A percentile compares a stretch with the other conserved stretches of the same genome.
phyloP scores from a whole-genome alignment of 2,888 invertebrate genomes.

The Eledona agricola region DNA sequence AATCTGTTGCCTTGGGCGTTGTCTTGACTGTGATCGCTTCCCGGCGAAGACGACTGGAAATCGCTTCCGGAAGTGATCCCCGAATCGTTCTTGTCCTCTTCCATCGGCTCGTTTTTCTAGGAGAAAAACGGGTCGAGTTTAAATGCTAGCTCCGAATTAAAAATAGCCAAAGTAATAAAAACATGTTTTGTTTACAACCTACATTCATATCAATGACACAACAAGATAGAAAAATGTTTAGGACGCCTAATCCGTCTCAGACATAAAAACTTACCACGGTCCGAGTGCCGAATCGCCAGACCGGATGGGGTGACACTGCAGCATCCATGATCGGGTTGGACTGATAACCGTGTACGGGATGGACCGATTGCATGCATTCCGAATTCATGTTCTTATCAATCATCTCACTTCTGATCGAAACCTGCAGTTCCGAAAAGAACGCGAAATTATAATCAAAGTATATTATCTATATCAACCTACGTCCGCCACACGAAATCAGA shows the following conservation, averaged over 20 bases:
- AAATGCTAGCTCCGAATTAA: conserved; percentile 38
- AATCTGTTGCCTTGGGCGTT: too few relatives aligned
- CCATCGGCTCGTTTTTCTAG: conserved; percentile 68
- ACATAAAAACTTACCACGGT: conserved; percentile 49
- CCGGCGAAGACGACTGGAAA: conserved; percentile 69
- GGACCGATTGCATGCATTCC: conserved; percentile 48
- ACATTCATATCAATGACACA: conserved; percentile 34
- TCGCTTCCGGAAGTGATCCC: conserved; percentile 70
- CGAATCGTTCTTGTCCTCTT: conserved; percentile 66
- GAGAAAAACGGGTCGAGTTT: conserved; percentile 46
- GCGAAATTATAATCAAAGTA: conserved; percentile 9
- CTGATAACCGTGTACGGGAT: conserved; percentile 2
- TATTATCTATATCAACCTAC: too few relatives aligned
- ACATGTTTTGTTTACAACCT: conserved; percentile 44
- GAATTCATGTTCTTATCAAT: conserved; percentile 50
- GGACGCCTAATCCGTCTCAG: conserved; percentile 1
- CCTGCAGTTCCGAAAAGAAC: too few relatives aligned
- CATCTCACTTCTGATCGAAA: conserved; percentile 14
- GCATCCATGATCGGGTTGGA: conserved; percentile 11
- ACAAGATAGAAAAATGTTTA: conserved; percentile 29
- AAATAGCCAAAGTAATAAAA: conserved; percentile 49
- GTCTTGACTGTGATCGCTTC: conserved; percentile 62
- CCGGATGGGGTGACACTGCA: conserved; percentile 10
- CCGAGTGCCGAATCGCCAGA: conserved; percentile 53
- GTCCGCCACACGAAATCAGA: too few relatives aligned